These are phyloP conservation scores for Dipodomys merriami DNA, from an alignment of 2,113 vertebrate species.

Conservation along the genomic window DNA sequence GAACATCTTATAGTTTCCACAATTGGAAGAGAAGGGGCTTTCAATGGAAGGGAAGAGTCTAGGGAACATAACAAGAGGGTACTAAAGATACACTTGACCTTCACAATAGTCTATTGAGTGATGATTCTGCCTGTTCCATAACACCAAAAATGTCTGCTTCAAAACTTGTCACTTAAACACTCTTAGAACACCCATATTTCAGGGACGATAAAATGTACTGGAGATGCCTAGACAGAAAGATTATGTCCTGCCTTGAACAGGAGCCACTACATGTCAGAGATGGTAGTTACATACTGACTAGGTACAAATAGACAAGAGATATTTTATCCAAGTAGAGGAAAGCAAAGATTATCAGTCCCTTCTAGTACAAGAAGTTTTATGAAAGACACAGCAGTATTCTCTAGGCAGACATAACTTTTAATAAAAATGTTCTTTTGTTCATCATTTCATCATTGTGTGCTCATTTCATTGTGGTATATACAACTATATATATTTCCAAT, in stretches of 20 bases:
- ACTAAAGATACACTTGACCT: neutral
- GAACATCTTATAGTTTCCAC: neutral
- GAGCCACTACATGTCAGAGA: accelerated
- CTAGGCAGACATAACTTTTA: neutral
- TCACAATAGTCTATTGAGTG: neutral
- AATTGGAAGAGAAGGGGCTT: neutral
- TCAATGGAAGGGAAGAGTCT: neutral
- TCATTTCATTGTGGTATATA: neutral
- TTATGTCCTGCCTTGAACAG: neutral
- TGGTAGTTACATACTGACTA: too few species aligned
- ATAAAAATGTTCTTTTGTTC: neutral
- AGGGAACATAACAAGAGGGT: neutral
- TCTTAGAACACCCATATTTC: accelerated
- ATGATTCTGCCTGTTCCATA: neutral
- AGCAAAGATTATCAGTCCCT: neutral
- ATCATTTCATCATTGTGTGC: neutral
- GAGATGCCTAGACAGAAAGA: neutral
- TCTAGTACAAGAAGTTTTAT: neutral
- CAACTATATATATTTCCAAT: neutral
- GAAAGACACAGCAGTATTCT: neutral
- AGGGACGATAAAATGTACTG: neutral
- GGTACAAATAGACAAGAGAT: neutral
- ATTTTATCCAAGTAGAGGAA: neutral
- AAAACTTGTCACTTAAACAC: neutral
- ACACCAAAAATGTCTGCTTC: neutral